Conservation (phyloP, 2,113 vertebrate genomes). For the Nipponia nippon region DNA sequence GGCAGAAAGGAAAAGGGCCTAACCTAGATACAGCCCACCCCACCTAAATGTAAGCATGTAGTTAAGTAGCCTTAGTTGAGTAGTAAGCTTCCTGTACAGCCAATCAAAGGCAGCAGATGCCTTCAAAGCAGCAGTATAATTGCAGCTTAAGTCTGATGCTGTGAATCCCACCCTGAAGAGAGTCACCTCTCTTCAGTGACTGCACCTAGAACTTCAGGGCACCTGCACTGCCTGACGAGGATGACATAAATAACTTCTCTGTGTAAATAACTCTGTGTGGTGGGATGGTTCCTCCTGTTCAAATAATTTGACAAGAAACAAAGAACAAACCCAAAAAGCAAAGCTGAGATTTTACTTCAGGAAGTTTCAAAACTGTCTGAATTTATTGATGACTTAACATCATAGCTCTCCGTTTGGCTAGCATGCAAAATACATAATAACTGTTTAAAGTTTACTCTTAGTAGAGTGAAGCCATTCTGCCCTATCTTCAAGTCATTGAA, state of each 20-base stretch:
- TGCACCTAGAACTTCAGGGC: not conserved
- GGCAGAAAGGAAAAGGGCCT: not conserved
- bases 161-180: not conserved
- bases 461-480: not conserved
- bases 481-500: not conserved
- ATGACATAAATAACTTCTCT: not conserved
- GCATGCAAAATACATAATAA: not conserved
- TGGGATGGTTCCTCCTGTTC: not conserved
- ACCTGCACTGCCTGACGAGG: not conserved
- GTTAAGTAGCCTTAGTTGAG: not conserved
- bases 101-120: accelerated
- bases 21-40: not conserved
- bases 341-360: not conserved
- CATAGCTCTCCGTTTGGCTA: not conserved
- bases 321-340: not conserved
- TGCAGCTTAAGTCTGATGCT: not conserved
- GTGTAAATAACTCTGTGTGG: not conserved
- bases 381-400: not conserved
- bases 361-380: not conserved
- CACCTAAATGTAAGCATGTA: not conserved
- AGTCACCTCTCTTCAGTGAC: not conserved
- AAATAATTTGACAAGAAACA: not conserved
- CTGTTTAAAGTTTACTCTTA: not conserved
- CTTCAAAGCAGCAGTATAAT: not conserved
- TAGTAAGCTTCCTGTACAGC: not conserved